Conservation (phyloP, 1,140 invertebrate species). For the Drosophila gunungcola region DNA sequence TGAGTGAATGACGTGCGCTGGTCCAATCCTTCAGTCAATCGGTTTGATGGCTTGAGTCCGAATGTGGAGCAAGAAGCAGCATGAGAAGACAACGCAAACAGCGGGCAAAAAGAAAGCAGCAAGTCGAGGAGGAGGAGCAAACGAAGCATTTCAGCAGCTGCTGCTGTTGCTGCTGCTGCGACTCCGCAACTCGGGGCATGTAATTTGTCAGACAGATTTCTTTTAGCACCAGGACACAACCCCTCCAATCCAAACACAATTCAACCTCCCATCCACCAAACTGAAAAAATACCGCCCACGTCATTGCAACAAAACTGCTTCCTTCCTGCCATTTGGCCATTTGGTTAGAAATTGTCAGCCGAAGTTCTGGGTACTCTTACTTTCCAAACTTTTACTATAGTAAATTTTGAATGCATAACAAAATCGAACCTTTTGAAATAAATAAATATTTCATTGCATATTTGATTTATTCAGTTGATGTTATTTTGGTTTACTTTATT, state of each 20-base stretch:
- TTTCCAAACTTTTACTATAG: background rate
- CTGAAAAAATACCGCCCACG: slow-evolving; percentile 48
- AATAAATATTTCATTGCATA: no score
- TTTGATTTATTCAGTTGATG: no score
- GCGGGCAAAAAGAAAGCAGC: slow-evolving; percentile 15
- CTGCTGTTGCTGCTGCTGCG: slow-evolving; percentile 22
- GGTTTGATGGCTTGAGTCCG: slow-evolving; percentile 41
- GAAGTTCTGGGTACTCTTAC: background rate
- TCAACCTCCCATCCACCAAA: slow-evolving; percentile 14
- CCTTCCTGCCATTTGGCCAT: slow-evolving; percentile 61
- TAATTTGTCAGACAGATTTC: slow-evolving; percentile 81
- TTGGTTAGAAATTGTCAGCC: slow-evolving; percentile 21
- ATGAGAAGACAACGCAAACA: slow-evolving; percentile 28
- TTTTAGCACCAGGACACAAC: slow-evolving; percentile 51
- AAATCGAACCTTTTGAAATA: no score
- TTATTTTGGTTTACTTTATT: no score
- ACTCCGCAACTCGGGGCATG: slow-evolving; percentile 51
- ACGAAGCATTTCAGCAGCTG: slow-evolving; percentile 56
- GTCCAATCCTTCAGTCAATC: slow-evolving; percentile 35
- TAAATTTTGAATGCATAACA: background rate
- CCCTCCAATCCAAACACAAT: slow-evolving; percentile 7
- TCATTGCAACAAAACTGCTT: slow-evolving; percentile 69
- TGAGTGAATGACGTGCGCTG: slow-evolving; percentile 54
- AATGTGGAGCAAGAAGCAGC: slow-evolving; percentile 35
- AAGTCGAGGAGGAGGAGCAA: slow-evolving; percentile 24